Evolutionary conservation across 2,888 invertebrate genomes (phyloP), one percentile per base, ranked within the genome.

Genomic region (Therioaphis trifolii): DNA sequence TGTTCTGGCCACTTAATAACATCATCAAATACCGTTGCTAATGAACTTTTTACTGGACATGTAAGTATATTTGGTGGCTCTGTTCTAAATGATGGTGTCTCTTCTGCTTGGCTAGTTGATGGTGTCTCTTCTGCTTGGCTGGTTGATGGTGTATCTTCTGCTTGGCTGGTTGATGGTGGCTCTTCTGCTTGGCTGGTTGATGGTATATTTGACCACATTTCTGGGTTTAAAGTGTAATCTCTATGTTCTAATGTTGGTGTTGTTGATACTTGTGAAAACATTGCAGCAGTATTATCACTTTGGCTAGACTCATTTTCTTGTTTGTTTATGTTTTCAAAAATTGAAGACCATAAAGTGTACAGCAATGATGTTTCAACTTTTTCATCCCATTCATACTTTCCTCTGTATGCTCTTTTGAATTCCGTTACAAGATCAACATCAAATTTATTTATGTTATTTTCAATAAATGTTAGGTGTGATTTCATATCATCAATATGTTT

Each of bases 241-340:
- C 21, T 15, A 58, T 58, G 24, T 58, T 58, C 3, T 27, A 24
- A 58, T 14, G 12, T 58, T 58, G 58, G 58, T 27, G 58, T 4
- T 58, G 14, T 58, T 58, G 58, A 58, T 58, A 27, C 58, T 58
- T 58, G 24, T 58, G 58, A 58, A 58, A 58, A 58, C 58, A 58
- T 24, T 58, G 58, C 58, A 58, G 1, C 58, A 58, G 27, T 63
- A 63, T 63, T 29, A 29, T 63, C 63, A 63, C 15, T 63, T 63
- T 29, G 5, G 18, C 0, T 11, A 15, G 12, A 12, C 29, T 63
- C 27, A 29, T 63, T 63, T 18, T 29, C 63, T 61, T 27, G 24
- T 27, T 61, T 61, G 14, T 61, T 61, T 24, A 61, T 27, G 15
- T 61, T 12, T 27, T 61, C 61, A 27, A 61, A 27, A 15, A 63